Conservation (phyloP, 1,140 invertebrate species). For the Ridgeia piscesae region DNA sequence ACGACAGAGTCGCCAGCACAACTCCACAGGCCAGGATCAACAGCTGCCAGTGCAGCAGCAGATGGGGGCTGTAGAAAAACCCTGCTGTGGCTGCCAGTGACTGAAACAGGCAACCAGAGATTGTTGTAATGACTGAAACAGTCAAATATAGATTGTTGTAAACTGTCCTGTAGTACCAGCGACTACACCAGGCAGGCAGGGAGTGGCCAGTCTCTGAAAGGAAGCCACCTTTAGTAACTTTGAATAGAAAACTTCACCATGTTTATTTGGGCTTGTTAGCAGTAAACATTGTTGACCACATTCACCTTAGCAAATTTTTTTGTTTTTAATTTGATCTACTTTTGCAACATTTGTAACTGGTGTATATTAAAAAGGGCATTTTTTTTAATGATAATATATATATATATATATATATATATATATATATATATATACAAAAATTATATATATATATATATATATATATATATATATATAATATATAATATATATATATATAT, state of each 20-base stretch:
- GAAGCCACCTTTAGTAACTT: not conserved
- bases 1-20: conserved; percentile 75
- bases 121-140: not conserved
- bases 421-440: too few relatives aligned
- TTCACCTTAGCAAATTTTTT: not conserved
- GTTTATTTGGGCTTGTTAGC: not conserved
- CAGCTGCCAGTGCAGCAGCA: conserved; percentile 79
- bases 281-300: not conserved
- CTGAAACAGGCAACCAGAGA: conserved; percentile 60
- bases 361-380: not conserved
- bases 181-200: conserved; percentile 67
- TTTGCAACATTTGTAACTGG: not conserved
- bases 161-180: not conserved
- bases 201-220: not conserved
- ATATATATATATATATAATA: too few relatives aligned
- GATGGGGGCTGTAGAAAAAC: conserved; percentile 82
- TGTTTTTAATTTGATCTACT: not conserved
- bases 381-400: too few relatives aligned
- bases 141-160: not conserved
- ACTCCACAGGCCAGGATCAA: conserved; percentile 73
- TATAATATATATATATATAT: too few relatives aligned
- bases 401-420: too few relatives aligned
- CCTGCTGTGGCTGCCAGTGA: conserved; percentile 84
- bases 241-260: not conserved
- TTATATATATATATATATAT: too few relatives aligned